Evolutionary conservation across 2,797 vertebrate genomes (phyloP).

Genomic region (Xenopus petersii): DNA sequence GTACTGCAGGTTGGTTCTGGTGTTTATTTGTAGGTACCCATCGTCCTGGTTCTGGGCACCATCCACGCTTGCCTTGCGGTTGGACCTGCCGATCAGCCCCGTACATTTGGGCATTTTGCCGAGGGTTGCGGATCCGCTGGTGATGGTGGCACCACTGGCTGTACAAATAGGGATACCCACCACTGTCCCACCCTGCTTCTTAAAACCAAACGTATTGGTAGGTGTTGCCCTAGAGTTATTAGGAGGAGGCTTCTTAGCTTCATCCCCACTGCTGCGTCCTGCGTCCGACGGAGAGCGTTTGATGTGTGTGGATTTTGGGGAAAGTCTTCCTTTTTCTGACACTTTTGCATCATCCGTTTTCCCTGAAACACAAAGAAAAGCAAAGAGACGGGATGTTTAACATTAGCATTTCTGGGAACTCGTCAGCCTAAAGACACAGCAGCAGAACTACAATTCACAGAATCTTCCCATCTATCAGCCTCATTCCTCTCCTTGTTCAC

Average conservation of each 20-base stretch:
- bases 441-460: too few relatives aligned
- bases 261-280: conserved; percentile 87
- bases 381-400: neutral
- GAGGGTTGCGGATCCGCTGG: conserved; percentile 90
- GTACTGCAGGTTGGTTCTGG: conserved; percentile 90
- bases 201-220: conserved; percentile 78
- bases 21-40: conserved; percentile 78
- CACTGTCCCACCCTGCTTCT: conserved; percentile 73
- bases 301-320: conserved; percentile 80
- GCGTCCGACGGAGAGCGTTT: conserved; percentile 89
- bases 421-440: too few relatives aligned
- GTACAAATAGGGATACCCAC: conserved; percentile 83
- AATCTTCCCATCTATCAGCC: too few relatives aligned
- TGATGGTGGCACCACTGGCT: conserved; percentile 88
- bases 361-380: conserved; percentile 61
- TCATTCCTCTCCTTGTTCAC: too few relatives aligned
- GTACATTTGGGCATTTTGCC: conserved; percentile 94
- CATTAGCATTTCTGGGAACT: too few relatives aligned
- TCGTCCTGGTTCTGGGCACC: conserved; percentile 85
- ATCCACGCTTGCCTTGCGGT: conserved; percentile 74
- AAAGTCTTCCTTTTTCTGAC: conserved; percentile 89
- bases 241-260: conserved; percentile 83
- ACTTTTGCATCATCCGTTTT: conserved; percentile 97
- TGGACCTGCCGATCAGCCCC: conserved; percentile 67
- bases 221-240: conserved; percentile 65